Percentiles rank a stretch among this genome's conserved stretches.
These are phyloP conservation scores for Caenorhabditis brenneri DNA, from an alignment of 1,140 invertebrate genomes.

Conservation along the genomic window DNA sequence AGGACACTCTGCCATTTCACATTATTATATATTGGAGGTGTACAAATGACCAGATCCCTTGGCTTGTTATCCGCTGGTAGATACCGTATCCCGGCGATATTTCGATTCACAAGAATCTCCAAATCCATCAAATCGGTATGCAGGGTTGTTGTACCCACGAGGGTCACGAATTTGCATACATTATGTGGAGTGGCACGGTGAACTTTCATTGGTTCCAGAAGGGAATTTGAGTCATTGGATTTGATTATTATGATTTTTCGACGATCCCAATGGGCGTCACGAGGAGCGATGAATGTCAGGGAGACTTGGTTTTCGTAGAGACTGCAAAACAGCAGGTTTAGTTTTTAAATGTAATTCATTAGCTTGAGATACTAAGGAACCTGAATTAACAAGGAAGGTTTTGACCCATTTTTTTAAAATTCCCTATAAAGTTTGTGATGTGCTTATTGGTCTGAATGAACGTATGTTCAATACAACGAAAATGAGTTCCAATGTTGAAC, in stretches of 20 bases:
- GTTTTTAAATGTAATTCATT: no score
- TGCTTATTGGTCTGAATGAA: no score
- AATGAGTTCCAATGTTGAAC: no score
- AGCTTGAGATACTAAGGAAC: no score
- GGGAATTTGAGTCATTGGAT: not conserved
- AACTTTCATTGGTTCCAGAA: not conserved
- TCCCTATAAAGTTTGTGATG: no score
- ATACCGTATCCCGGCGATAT: not conserved
- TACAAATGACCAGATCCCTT: not conserved
- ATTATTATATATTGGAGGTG: conserved; percentile 1
- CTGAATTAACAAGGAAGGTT: no score
- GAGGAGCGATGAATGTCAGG: not conserved
- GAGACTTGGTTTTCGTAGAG: conserved; percentile 6
- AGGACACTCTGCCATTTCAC: not conserved
- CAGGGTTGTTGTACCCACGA: not conserved
- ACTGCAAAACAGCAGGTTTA: no score
- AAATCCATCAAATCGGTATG: not conserved
- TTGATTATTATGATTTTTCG: not conserved
- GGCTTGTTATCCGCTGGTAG: not conserved
- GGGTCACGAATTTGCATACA: not conserved
- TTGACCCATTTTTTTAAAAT: no score
- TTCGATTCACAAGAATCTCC: not conserved
- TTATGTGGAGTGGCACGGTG: conserved; percentile 1
- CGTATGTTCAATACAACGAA: no score
- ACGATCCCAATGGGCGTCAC: conserved; percentile 15